phyloP scores from a whole-genome alignment of 2,113 vertebrate species.

The Oncorhynchus tshawytscha region DNA sequence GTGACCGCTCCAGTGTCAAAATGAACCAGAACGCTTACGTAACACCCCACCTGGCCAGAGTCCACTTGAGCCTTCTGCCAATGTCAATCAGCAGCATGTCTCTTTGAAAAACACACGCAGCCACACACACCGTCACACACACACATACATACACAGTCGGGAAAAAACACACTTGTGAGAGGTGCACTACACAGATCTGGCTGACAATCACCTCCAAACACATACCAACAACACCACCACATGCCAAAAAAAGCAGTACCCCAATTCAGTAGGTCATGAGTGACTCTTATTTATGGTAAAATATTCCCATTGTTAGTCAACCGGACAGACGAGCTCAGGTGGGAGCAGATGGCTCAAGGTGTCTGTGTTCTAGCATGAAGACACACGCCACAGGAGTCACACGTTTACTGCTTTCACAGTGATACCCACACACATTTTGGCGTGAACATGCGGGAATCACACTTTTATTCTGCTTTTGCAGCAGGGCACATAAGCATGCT shows the following conservation, averaged over 20 bases:
- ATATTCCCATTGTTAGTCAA: conserved; percentile 23
- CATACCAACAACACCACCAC: not conserved
- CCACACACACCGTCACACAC: conserved; percentile 1
- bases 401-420: too few species aligned
- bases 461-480: not conserved
- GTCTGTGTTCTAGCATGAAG: conserved; percentile 15
- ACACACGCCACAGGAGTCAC: not conserved
- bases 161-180: not conserved
- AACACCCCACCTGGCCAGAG: conserved; percentile 24
- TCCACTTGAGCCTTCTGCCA: conserved; percentile 36
- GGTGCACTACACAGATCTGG: not conserved
- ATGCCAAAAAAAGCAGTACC: not conserved
- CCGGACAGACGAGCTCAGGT: conserved; percentile 4
- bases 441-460: not conserved
- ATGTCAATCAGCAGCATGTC: conserved; percentile 37
- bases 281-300: conserved; percentile 28
- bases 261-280: not conserved
- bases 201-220: not conserved
- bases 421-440: not conserved
- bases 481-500: conserved; percentile 14
- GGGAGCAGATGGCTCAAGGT: conserved; percentile 44
- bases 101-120: conserved; percentile 15
- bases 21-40: conserved; percentile 56
- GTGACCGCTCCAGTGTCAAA: conserved; percentile 43
- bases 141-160: not conserved